Base-by-base conservation (phyloP, 2,888 invertebrate genomes). In the Sarcophaga rosellei region DNA sequence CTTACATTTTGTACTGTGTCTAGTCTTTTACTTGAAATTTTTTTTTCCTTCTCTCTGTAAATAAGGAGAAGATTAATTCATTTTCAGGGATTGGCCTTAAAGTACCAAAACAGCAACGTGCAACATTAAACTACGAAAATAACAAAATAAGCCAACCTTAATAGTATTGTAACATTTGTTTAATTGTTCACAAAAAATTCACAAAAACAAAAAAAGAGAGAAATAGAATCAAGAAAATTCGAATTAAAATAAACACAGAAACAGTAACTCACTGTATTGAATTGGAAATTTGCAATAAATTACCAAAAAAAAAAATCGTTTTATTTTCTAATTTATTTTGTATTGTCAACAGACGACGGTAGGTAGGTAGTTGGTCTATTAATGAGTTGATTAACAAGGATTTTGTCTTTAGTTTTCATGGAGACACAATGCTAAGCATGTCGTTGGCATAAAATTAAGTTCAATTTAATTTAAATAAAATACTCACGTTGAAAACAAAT, bases 151-250 rank as follows among this genome's bases (percentile, higher is more conserved):
- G 35, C 35, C 44, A 68, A 63, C 57, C 84, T 86, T 81, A 84
- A 84, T 81, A 77, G 86, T 81, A 84, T 86, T 84, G 86, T 86
- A 78, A 81, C 86, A 86, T 86, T 86, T 86, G 86, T 86, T 81
- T 86, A 86, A 86, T 86, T 86, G 86, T 81, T 78, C 35, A 74
- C 76, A 66, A 25, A 59, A 20, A 63, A 73, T 75, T 12, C 8
- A 35, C 45, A 12, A 20, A 45, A 65, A 57, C 3, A 25, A 68
- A n/a, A 25, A 63, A 23, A 53, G 72, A 65, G n/a, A 72, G 15
- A 59, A 4, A 35, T 53, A 17, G 20, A 63, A 44, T 53, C 72
- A 65, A 45, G 70, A 25, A 79, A 21, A 17, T 23, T 17, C 21
- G 61, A 73, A 81, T 81, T 81, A 84, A 86, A 86, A 59, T 15